These are phyloP conservation scores for Eupithecia dodoneata DNA, from an alignment of 2,888 invertebrate species.

Conservation along the genomic window DNA sequence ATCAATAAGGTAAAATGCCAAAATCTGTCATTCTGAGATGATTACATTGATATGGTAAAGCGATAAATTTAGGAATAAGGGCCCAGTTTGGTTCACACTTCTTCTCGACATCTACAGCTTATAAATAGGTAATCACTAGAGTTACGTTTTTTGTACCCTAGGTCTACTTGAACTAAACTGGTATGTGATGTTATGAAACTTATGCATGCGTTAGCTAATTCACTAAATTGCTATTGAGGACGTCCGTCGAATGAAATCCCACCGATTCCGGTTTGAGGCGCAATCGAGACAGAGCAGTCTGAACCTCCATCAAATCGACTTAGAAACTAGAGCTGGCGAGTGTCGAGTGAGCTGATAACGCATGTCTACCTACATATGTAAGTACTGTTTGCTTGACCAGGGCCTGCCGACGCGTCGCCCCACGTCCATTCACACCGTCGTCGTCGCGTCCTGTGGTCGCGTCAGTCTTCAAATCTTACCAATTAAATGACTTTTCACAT, in stretches of 20 bases:
- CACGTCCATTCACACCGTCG: not conserved
- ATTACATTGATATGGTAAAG: no score
- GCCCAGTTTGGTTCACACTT: no score
- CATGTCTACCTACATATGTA: conserved; percentile 35
- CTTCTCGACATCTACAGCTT: no score
- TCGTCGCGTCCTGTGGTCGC: no score
- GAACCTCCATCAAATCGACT: conserved; percentile 75
- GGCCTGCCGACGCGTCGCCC: not conserved
- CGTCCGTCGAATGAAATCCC: conserved; percentile 47
- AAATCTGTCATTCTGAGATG: no score
- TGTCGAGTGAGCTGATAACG: conserved; percentile 67
- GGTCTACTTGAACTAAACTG: no score
- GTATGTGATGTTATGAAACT: not conserved
- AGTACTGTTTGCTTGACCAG: conserved; percentile 16
- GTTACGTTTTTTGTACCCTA: no score
- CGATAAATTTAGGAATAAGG: no score
- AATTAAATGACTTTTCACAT: not conserved
- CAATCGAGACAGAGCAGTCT: conserved; percentile 74
- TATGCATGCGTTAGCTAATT: not conserved
- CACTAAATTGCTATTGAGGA: not conserved
- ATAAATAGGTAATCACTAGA: no score
- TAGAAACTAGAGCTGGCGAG: conserved; percentile 61
- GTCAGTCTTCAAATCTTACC: not conserved
- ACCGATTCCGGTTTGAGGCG: conserved; percentile 70
- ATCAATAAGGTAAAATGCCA: no score